phyloP scores from a whole-genome alignment of 2,888 invertebrate species.

The Laothoe populi region DNA sequence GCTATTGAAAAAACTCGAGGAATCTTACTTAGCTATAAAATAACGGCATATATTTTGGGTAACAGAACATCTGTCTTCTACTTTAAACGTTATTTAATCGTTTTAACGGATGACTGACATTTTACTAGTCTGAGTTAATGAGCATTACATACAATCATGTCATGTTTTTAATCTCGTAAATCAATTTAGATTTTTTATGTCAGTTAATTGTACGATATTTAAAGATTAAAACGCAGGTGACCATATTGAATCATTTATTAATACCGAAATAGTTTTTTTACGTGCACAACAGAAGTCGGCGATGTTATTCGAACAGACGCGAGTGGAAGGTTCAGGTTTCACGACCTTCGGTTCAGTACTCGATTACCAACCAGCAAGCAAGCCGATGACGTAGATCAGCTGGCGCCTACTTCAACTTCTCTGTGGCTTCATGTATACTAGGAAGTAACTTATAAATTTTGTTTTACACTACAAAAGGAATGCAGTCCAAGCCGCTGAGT shows the following conservation, averaged over 20 bases:
- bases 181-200: neutral
- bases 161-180: neutral
- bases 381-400: slow-evolving; percentile 70
- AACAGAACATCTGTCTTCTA: slow-evolving; percentile 35
- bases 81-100: slow-evolving; percentile 20
- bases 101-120: slow-evolving; percentile 9
- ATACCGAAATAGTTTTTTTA: slow-evolving; percentile 7
- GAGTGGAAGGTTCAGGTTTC: slow-evolving; percentile 77
- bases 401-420: slow-evolving; percentile 69
- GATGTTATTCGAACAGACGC: slow-evolving; percentile 60
- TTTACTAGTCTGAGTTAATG: neutral
- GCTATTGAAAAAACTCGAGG: slow-evolving; percentile 62
- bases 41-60: slow-evolving; percentile 43
- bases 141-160: neutral
- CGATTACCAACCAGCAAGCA: slow-evolving; percentile 79
- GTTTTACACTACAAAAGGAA: slow-evolving; percentile 35
- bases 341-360: slow-evolving; percentile 77
- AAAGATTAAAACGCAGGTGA: too few species aligned
- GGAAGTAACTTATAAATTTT: slow-evolving; percentile 46
- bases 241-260: neutral
- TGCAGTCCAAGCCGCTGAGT: slow-evolving; percentile 34
- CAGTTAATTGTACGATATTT: too few species aligned
- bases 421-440: slow-evolving; percentile 61
- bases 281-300: slow-evolving; percentile 27
- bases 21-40: slow-evolving; percentile 55